Evolutionary conservation across 1,140 invertebrate genomes (phyloP), one percentile per base, ranked within the genome.

Genomic region (Hormaphis cornu): DNA sequence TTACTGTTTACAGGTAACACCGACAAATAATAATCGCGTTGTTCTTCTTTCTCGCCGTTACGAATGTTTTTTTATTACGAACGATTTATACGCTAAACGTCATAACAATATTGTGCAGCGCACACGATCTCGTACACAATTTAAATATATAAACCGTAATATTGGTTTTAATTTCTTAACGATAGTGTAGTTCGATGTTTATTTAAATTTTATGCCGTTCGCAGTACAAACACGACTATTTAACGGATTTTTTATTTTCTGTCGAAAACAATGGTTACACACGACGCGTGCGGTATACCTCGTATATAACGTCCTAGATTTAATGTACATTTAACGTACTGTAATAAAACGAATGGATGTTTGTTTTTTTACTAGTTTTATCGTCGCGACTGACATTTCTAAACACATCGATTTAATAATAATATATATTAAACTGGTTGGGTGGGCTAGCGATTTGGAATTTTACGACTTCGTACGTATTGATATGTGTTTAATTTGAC

Each of bases 341-440:
- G 5, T 33, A 4, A 33, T 33, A 33, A 6, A 33, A 33, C 1
- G 14, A 53, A 50, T 7, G 53, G 18, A 22, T 20, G 20, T 22
- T 30, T 37, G 33, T 37, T 22, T 10, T 54, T 56, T 37, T 56
- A 56, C 20, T 30, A 53, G 9, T 56, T 56, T 56, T 56, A 37
- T 56, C 18, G 20, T 56, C 35, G 37, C 37, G 10, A 6, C 20
- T 37, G 33, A 56, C 53, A 56, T 56, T 56, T 56, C 24, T 33
- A 33, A 54, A 54, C 22, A 18, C 35, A 54, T 37, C 37, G n/a
- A n/a, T n/a, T n/a, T n/a, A n/a, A n/a, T n/a, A n/a, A n/a, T n/a
- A n/a, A n/a, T 12, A 37, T 56, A 22, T 56, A 56, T 37, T 37
- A 56, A 56, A 56, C 53, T 9, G 53, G 53, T 56, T 56, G 53